phyloP scores from a whole-genome alignment of 2,888 invertebrate species.

The Marronus borbonicus region DNA sequence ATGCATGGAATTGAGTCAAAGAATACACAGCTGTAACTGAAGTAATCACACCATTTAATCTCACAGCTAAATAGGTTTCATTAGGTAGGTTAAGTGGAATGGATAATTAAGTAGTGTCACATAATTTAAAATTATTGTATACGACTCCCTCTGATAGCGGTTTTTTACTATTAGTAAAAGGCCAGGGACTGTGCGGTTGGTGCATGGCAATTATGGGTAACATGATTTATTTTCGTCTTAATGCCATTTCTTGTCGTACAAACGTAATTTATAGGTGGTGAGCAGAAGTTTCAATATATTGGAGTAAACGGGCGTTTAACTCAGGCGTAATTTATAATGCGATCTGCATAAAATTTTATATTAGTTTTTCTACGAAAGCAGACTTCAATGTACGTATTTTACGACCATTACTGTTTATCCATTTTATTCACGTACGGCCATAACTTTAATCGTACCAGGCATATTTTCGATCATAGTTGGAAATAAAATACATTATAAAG shows the following conservation, averaged over 20 bases:
- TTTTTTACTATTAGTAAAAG: conserved; percentile 25
- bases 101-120: conserved; percentile 45
- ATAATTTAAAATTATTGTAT: conserved; percentile 50
- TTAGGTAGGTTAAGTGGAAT: conserved; percentile 40
- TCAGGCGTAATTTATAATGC: conserved; percentile 7
- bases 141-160: conserved; percentile 44
- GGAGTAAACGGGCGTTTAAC: conserved; percentile 10
- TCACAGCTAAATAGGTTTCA: conserved; percentile 22
- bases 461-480: too few relatives aligned
- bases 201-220: conserved; percentile 19
- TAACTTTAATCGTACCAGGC: too few relatives aligned
- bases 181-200: neutral
- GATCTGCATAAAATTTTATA: conserved; percentile 18
- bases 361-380: too few relatives aligned
- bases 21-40: conserved; percentile 17
- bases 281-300: conserved; percentile 32
- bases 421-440: too few relatives aligned
- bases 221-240: conserved; percentile 33
- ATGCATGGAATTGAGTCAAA: conserved; percentile 12
- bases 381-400: too few relatives aligned
- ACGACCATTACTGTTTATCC: too few relatives aligned
- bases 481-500: too few relatives aligned
- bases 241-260: conserved; percentile 20
- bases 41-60: conserved; percentile 40
- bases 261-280: conserved; percentile 28